Evolutionary conservation across 2,888 invertebrate species (phyloP).

Genomic region (Alsophila aescularia): DNA sequence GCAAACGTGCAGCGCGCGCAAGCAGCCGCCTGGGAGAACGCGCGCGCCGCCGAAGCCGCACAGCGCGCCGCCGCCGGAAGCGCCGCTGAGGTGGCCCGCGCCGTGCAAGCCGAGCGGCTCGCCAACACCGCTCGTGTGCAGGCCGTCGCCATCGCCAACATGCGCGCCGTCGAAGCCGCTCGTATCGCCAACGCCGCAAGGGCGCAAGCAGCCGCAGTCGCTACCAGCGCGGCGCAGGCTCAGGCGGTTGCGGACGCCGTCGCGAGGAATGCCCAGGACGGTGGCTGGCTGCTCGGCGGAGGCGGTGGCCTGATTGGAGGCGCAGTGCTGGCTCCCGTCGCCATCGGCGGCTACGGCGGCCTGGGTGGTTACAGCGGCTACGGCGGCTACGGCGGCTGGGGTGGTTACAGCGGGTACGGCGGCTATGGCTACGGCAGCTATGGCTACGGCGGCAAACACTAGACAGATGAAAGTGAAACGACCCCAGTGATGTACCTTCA

Average conservation of each 20-base stretch:
- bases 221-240: conserved; percentile 66
- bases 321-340: conserved; percentile 33
- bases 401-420: conserved; percentile 37
- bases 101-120: conserved; percentile 64
- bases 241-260: conserved; percentile 69
- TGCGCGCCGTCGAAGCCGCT: conserved; percentile 73
- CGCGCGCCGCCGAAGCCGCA: conserved; percentile 72
- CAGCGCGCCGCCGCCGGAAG: conserved; percentile 67
- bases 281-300: conserved; percentile 53
- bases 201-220: conserved; percentile 63
- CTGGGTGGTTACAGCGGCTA: conserved; percentile 37
- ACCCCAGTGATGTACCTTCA: conserved; percentile 43
- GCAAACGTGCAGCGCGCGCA: conserved; percentile 76
- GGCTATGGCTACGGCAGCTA: conserved; percentile 37
- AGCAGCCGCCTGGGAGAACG: conserved; percentile 76
- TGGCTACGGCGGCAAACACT: conserved; percentile 43
- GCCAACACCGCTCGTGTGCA: conserved; percentile 76
- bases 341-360: conserved; percentile 37
- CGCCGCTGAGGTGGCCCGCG: conserved; percentile 62
- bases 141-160: conserved; percentile 73
- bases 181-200: conserved; percentile 69
- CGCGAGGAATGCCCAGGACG: conserved; percentile 62
- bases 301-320: conserved; percentile 34
- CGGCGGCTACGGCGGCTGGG: conserved; percentile 35
- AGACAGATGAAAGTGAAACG: conserved; percentile 26